These are phyloP conservation scores for Notamacropus eugenii DNA, from an alignment of 2,797 vertebrate species.

Conservation along the genomic window DNA sequence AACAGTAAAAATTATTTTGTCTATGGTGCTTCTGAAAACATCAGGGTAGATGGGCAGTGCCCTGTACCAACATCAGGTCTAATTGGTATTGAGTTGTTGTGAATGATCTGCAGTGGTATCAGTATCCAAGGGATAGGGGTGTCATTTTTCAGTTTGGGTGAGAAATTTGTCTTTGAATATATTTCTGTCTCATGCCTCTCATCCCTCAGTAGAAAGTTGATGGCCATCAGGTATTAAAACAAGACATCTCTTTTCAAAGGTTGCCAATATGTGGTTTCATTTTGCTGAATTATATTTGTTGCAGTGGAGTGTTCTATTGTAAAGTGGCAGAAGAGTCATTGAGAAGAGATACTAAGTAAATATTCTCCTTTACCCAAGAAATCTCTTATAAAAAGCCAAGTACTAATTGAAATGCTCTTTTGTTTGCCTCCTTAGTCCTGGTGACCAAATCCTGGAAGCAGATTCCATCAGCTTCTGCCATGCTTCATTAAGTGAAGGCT, in stretches of 20 bases:
- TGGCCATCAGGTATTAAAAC: no score
- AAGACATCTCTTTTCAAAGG: no score
- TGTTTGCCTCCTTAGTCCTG: slow-evolving; percentile 87
- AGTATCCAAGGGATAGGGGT: background rate
- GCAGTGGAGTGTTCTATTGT: no score
- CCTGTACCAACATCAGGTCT: slow-evolving; percentile 45
- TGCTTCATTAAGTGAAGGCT: slow-evolving; percentile 93
- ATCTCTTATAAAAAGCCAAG: slow-evolving; percentile 6
- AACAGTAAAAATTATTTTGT: slow-evolving; percentile 54
- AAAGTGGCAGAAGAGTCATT: no score
- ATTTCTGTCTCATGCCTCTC: no score
- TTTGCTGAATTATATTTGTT: no score
- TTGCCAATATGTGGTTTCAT: no score
- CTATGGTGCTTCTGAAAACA: slow-evolving; percentile 49
- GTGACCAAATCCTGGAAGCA: slow-evolving; percentile 97
- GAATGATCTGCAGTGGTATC: slow-evolving; percentile 11
- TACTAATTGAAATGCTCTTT: background rate
- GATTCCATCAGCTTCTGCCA: slow-evolving; percentile 94
- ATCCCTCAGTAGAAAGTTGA: no score
- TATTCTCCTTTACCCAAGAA: background rate
- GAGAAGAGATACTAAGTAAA: no score
- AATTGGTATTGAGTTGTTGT: background rate
- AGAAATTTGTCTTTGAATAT: no score
- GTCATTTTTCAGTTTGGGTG: background rate
- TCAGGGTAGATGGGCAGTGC: background rate